Conservation (phyloP, 2,113 vertebrate species). For the Aegotheles bennettii region DNA sequence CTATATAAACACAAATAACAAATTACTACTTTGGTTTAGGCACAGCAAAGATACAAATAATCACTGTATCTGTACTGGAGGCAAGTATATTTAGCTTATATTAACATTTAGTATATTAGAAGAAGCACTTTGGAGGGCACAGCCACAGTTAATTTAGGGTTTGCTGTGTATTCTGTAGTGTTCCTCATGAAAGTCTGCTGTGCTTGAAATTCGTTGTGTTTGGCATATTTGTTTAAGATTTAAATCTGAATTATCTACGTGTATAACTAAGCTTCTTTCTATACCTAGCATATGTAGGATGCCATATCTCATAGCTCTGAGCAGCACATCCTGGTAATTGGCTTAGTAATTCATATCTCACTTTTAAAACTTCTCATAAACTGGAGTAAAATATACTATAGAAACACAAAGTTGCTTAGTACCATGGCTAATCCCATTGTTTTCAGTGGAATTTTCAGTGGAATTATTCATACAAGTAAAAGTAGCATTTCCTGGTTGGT, state of each 20-base stretch:
- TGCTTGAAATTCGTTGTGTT: not conserved
- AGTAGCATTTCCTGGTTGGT: not conserved
- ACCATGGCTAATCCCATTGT: not conserved
- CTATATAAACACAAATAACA: no score
- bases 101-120: not conserved
- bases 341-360: not conserved
- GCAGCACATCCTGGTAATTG: not conserved
- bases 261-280: not conserved
- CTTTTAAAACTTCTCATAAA: not conserved
- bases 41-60: not conserved
- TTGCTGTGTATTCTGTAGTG: not conserved
- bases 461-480: not conserved
- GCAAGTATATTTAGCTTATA: not conserved
- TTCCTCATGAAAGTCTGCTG: not conserved
- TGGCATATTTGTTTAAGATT: not conserved
- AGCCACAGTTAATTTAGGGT: not conserved
- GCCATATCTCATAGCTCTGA: not conserved
- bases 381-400: not conserved
- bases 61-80: not conserved
- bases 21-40: not conserved
- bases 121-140: not conserved
- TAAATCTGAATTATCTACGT: not conserved
- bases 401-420: not conserved
- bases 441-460: not conserved
- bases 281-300: not conserved